Conservation (phyloP, 23 tunicate genomes). For the Ascidia mentula region DNA sequence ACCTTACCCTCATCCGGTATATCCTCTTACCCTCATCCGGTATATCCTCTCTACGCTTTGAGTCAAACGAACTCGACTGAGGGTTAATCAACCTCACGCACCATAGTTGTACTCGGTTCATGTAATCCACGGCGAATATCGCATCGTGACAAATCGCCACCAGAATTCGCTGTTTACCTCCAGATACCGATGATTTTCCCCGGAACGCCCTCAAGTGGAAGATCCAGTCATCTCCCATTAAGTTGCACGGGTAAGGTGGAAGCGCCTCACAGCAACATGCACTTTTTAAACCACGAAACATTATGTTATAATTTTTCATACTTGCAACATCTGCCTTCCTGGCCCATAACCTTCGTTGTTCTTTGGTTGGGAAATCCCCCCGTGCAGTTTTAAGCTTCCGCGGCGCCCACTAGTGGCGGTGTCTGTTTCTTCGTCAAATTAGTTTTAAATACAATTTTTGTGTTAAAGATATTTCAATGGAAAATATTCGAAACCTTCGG, state of each 20-base stretch:
- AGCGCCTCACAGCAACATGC: constrained; percentile 23
- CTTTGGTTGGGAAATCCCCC: constrained; percentile 6
- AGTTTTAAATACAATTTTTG: no score
- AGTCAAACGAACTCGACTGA: not conserved
- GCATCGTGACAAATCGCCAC: constrained; percentile 46
- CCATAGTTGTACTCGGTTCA: constrained; percentile 57
- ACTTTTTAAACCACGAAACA: no score
- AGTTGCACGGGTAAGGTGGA: constrained; percentile 60
- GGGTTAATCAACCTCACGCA: constrained; percentile 2
- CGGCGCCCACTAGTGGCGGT: not conserved
- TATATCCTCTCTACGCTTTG: not conserved
- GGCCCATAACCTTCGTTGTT: constrained; percentile 27
- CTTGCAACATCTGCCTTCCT: constrained; percentile 65
- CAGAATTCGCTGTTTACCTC: constrained; percentile 26
- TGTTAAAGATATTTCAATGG: not conserved
- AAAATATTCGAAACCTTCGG: constrained; percentile 7
- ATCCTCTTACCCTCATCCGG: not conserved
- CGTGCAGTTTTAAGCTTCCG: not conserved
- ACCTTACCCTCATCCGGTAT: not conserved
- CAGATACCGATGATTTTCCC: not conserved
- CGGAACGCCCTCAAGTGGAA: constrained; percentile 28
- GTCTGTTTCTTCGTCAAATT: not conserved
- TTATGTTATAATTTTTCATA: not conserved
- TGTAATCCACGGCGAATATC: constrained; percentile 68
- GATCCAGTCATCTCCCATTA: constrained; percentile 64